Evolutionary conservation across 2,888 invertebrate species (phyloP), one percentile per base, ranked within the genome.

Genomic region (Hydrotaea cyrtoneurina): DNA sequence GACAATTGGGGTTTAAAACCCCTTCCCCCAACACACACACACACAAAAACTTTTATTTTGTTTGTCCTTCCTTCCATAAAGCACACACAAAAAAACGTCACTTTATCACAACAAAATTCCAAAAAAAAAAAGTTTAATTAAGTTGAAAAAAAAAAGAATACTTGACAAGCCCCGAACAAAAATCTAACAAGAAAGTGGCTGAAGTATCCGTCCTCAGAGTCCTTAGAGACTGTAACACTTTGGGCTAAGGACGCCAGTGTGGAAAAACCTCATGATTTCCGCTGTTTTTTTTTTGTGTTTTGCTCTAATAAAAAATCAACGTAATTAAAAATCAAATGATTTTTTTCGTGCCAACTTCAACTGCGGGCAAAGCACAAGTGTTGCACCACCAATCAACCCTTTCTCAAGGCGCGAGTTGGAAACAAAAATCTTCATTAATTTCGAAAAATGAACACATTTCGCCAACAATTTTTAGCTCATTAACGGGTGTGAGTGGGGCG

Each of bases 321-420:
- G 83, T 86, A 87, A 87, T 87, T 87, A 86, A 87, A 87, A 87
- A 87, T 87, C 87, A 87, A 87, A 86, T 87, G 86, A 87, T 87
- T 86, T 86, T 79, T 66, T 62, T 26, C 21, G 31, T 7, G 31
- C 31, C 31, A 21, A 17, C 26, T 19, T 36, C 36, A 2, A 21
- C 31, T 31, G 31, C 72, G 39, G 21, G 17, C 17, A 59, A 57
- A 43, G 46, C 73, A 78, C 82, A 79, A 85, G 85, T 85, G 82
- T 82, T 79, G 53, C 39, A 72, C 72, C 82, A 43, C 78, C 82
- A 82, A 79, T 83, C 78, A 86, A 82, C 85, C 82, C 83, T 83
- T 83, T 82, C 73, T 75, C 62, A 69, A 39, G 23, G 11, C 21
- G 15, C 26, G 26, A 74, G 46, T 36, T 53, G 78, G 80, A 66